Evolutionary conservation across 2,797 vertebrate genomes (phyloP).

Genomic region (Acrossocheilus wenchowensis): DNA sequence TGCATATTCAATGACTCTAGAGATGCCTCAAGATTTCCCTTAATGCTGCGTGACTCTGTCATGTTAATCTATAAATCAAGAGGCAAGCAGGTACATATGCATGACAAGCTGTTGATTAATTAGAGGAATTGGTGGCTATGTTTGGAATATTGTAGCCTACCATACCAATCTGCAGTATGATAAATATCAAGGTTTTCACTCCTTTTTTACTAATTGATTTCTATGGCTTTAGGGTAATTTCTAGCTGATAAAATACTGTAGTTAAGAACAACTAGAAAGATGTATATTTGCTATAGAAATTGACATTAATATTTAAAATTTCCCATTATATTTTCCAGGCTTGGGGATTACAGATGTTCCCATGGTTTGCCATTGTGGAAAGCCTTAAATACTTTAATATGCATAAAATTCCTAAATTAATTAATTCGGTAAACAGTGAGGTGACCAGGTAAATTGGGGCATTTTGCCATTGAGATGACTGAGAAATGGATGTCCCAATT

Average conservation of each 20-base stretch:
- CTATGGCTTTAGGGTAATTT: neutral
- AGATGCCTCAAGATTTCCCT: neutral
- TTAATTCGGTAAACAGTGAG: neutral
- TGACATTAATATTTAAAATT: neutral
- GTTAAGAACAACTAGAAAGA: neutral
- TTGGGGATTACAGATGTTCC: neutral
- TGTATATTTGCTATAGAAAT: neutral
- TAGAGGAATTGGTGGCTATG: neutral
- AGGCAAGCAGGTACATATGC: neutral
- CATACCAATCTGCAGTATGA: neutral
- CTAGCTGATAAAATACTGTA: neutral
- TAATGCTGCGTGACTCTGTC: neutral
- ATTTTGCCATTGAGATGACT: neutral
- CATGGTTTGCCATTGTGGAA: neutral
- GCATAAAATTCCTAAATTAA: neutral
- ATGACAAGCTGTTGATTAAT: neutral
- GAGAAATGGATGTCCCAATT: neutral
- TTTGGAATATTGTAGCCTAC: neutral
- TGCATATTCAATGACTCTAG: constrained; percentile 3
- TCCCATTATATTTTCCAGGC: neutral
- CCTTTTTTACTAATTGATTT: neutral
- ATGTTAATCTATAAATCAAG: constrained; percentile 5
- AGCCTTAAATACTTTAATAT: neutral
- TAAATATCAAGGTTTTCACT: neutral
- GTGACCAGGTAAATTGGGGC: neutral